These are phyloP conservation scores for Craseonycteris thonglongyai DNA, from an alignment of 2,113 vertebrate genomes.

Conservation along the genomic window DNA sequence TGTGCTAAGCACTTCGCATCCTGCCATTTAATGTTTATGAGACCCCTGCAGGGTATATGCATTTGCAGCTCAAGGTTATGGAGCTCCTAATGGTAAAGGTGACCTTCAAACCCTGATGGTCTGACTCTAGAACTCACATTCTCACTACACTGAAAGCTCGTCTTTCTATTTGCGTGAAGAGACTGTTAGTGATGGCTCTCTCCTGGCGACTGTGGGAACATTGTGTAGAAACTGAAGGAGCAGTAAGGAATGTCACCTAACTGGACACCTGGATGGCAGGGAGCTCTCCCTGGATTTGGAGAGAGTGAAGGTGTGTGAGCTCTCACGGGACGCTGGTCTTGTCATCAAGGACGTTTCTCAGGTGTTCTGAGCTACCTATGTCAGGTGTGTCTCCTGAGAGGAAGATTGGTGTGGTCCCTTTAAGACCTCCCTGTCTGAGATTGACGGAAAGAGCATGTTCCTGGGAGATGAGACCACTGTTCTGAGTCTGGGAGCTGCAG, in stretches of 20 bases:
- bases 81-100: background rate
- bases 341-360: background rate
- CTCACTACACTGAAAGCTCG: background rate
- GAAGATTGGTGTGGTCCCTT: background rate
- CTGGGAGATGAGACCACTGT: accelerated
- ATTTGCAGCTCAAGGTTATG: background rate
- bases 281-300: background rate
- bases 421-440: background rate
- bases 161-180: background rate
- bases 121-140: background rate
- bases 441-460: background rate
- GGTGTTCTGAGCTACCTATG: background rate
- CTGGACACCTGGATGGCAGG: background rate
- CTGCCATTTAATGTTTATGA: background rate
- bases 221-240: background rate
- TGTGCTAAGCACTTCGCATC: background rate
- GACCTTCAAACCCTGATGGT: background rate
- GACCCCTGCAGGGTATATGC: too few species aligned
- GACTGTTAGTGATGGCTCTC: background rate
- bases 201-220: background rate
- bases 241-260: background rate
- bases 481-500: background rate
- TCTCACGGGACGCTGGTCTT: background rate
- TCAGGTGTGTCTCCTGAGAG: background rate
- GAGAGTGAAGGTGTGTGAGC: background rate